Evolutionary conservation across 2,113 vertebrate species (phyloP), one percentile per base, ranked within the genome.

Genomic region (Alces alces): DNA sequence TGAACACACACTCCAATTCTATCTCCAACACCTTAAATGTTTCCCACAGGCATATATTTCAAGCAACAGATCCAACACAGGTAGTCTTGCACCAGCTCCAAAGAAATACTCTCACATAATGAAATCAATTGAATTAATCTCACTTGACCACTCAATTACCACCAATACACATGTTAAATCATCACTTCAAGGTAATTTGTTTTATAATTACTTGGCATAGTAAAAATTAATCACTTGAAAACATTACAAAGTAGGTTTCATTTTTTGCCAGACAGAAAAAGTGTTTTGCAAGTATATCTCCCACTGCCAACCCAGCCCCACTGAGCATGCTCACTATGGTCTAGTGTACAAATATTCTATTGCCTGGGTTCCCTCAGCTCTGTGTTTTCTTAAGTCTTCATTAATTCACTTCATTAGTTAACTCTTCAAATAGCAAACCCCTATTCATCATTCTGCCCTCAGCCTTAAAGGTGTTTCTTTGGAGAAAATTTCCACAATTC

Each of bases 191-290:
- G 73, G 30, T 78, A 66, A 91, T 95, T 96, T 64, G 19, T 82
- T 93, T 89, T 43, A 30, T 55, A 64, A 86, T 96, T 88, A 89
- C 86, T 95, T 96, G 45, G 10, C 79, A 28, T 66, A 36, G 33
- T 80, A 80, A 82, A 82, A 97, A 93, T 93, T 82, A 78, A 95
- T 92, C 36, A 93, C 33, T 79, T 89, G 52, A 21, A 95, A 96
- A 10, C 6, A 86, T 55, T 70, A 91, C 36, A 80, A 73, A 78
- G 14, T 73, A 80, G 27, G 10, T 50, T 78, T 36, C 0, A 14
- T 28, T 54, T 73, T 93, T 36, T 54, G 21, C 27, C 2, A 70
- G 16, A 39, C 3, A n/a, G 16, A 55, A 93, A 91, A 66, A 30
- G 19, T 73, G 39, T 4, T 82, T 47, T 92, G 30, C 30, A 96